A percentile compares a stretch with the other conserved stretches of the same genome.
These are phyloP conservation scores for Brenthis hecate DNA, from an alignment of 2,888 invertebrate genomes.

Conservation along the genomic window DNA sequence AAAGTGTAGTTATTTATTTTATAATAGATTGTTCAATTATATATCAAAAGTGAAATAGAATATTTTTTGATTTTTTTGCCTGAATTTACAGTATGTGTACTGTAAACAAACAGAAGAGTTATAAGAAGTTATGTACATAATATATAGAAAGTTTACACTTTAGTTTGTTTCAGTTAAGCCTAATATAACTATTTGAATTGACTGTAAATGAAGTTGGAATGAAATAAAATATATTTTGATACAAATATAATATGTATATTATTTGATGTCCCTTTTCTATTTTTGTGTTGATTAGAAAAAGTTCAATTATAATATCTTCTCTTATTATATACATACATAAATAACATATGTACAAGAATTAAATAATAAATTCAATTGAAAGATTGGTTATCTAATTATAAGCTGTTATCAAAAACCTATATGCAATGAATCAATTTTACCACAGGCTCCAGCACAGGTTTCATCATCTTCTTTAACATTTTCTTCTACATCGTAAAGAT, in stretches of 20 bases:
- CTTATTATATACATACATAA: slow-evolving; percentile 5
- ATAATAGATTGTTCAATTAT: too few species aligned
- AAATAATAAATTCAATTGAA: not conserved
- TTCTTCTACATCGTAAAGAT: slow-evolving; percentile 42
- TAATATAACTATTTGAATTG: not conserved
- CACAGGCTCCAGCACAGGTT: slow-evolving; percentile 64
- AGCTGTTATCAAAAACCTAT: slow-evolving; percentile 54
- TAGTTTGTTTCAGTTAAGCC: not conserved
- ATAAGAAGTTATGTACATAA: slow-evolving; percentile 5
- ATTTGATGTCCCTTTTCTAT: slow-evolving; percentile 16
- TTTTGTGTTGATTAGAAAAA: too few species aligned
- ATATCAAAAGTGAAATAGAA: too few species aligned
- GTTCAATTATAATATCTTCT: not conserved
- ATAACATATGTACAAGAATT: not conserved
- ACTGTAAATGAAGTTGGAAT: slow-evolving; percentile 53
- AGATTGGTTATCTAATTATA: too few species aligned
- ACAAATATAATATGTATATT: slow-evolving; percentile 28
- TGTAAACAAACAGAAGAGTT: too few species aligned
- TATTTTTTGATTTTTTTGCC: too few species aligned
- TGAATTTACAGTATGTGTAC: too few species aligned
- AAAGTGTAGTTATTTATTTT: too few species aligned
- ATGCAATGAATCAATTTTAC: slow-evolving; percentile 58
- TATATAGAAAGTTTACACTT: not conserved
- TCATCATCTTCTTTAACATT: slow-evolving; percentile 55
- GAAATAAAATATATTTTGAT: slow-evolving; percentile 31